These are phyloP conservation scores for Zaprionus tsacasi DNA, from an alignment of 1,140 invertebrate species.

Conservation along the genomic window DNA sequence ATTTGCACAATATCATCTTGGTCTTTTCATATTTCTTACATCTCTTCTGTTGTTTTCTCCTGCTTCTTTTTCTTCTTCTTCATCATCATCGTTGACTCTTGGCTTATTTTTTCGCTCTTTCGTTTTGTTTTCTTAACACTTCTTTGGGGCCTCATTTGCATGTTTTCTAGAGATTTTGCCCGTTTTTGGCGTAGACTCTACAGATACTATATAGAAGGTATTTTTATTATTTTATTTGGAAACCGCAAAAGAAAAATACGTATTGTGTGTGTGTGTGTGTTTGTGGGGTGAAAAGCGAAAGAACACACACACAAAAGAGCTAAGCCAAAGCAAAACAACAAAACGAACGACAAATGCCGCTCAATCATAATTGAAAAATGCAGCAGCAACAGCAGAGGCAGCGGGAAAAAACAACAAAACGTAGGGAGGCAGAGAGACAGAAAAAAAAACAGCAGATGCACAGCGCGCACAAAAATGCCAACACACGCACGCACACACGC, in stretches of 20 bases:
- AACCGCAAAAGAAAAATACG: slow-evolving; percentile 8
- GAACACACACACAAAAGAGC: slow-evolving; percentile 40
- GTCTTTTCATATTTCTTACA: slow-evolving; percentile 22
- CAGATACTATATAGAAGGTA: neutral
- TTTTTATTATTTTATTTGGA: slow-evolving; percentile 1
- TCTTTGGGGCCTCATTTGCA: slow-evolving; percentile 11
- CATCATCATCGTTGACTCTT: neutral
- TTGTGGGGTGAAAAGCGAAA: slow-evolving; percentile 49
- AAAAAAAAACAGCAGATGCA: slow-evolving; percentile 78
- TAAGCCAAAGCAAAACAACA: slow-evolving; percentile 79
- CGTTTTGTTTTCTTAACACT: slow-evolving; percentile 39
- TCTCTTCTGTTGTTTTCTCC: slow-evolving; percentile 10
- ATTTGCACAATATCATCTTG: slow-evolving; percentile 42
- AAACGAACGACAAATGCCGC: slow-evolving; percentile 77
- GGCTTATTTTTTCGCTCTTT: slow-evolving; percentile 10
- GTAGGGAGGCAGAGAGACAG: slow-evolving; percentile 18
- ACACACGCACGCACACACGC: slow-evolving; percentile 50
- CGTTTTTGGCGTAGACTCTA: neutral
- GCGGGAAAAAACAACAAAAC: slow-evolving; percentile 57
- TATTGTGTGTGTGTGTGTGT: neutral
- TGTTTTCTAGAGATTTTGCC: slow-evolving; percentile 36
- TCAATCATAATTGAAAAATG: slow-evolving; percentile 81
- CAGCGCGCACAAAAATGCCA: slow-evolving; percentile 67
- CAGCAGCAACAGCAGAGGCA: slow-evolving; percentile 48
- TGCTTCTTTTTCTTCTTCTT: slow-evolving; percentile 17